A percentile compares a stretch with the other conserved stretches of the same genome.
These are phyloP conservation scores for Pristionchus arcanus DNA, from an alignment of 2,888 invertebrate genomes.

Conservation along the genomic window DNA sequence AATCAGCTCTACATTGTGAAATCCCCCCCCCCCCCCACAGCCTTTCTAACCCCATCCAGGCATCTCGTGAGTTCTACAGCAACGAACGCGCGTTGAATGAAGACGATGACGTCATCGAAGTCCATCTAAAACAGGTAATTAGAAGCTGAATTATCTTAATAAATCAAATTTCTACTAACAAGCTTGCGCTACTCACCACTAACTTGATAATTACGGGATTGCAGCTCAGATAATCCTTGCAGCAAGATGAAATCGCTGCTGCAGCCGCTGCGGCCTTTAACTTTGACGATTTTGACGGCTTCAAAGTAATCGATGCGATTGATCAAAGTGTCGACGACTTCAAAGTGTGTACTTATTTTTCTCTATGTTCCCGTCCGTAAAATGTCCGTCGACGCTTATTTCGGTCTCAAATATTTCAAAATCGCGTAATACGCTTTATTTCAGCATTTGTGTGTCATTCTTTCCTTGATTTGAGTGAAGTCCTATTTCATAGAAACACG, in stretches of 20 bases:
- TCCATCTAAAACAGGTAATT: constrained; percentile 29
- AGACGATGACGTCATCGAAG: constrained; percentile 52
- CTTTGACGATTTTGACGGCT: constrained; percentile 9
- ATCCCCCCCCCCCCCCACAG: not conserved
- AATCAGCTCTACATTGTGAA: not conserved
- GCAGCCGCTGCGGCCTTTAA: constrained; percentile 22
- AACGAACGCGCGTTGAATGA: not conserved
- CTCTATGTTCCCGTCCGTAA: not conserved
- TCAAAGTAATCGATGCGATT: constrained; percentile 39
- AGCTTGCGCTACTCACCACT: not conserved
- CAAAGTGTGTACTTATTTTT: constrained; percentile 36
- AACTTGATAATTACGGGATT: not conserved
- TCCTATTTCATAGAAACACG: not conserved
- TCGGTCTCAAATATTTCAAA: not conserved
- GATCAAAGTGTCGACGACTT: constrained; percentile 18
- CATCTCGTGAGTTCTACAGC: not conserved
- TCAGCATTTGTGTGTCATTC: not conserved
- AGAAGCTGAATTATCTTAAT: not conserved
- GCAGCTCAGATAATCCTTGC: constrained; percentile 37
- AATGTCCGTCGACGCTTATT: not conserved
- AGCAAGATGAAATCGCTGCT: constrained; percentile 1
- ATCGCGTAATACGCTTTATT: not conserved
- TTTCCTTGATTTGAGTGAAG: not conserved
- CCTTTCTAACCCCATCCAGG: not conserved
- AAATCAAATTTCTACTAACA: not conserved